Conservation (phyloP, 1,140 invertebrate species). For the Venturia canescens region DNA sequence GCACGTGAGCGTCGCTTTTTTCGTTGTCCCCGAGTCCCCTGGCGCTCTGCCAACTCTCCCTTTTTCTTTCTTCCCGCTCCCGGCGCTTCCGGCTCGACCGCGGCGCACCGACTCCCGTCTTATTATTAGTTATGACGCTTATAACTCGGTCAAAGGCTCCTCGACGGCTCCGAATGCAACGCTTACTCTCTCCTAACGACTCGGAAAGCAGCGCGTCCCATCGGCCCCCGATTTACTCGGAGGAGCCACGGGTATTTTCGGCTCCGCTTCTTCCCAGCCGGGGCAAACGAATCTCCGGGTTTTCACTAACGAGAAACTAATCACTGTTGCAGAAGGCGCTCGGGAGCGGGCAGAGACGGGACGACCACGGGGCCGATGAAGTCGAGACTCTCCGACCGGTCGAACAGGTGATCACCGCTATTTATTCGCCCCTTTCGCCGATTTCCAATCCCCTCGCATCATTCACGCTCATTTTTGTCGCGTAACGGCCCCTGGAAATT, state of each 20-base stretch:
- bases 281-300: not conserved
- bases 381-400: conserved; percentile 50
- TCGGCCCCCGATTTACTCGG: not conserved
- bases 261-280: not conserved
- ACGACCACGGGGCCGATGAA: conserved; percentile 50
- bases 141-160: conserved; percentile 27
- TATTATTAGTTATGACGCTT: conserved; percentile 26
- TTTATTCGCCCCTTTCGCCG: not conserved
- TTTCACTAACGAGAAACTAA: not conserved
- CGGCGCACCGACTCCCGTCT: not conserved
- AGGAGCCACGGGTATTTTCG: not conserved
- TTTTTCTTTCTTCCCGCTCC: conserved; percentile 27
- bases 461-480: no score
- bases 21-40: not conserved
- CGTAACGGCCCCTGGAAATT: not conserved
- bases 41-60: conserved; percentile 52
- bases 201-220: conserved; percentile 20
- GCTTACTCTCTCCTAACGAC: conserved; percentile 26
- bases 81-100: conserved; percentile 47
- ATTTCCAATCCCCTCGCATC: no score
- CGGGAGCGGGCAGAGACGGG: conserved; percentile 38
- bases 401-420: conserved; percentile 61
- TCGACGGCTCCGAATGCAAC: not conserved
- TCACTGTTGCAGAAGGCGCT: conserved; percentile 31
- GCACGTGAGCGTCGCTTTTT: conserved; percentile 54